Evolutionary conservation across 1,140 invertebrate species (phyloP).

Genomic region (Drosophila truncata): DNA sequence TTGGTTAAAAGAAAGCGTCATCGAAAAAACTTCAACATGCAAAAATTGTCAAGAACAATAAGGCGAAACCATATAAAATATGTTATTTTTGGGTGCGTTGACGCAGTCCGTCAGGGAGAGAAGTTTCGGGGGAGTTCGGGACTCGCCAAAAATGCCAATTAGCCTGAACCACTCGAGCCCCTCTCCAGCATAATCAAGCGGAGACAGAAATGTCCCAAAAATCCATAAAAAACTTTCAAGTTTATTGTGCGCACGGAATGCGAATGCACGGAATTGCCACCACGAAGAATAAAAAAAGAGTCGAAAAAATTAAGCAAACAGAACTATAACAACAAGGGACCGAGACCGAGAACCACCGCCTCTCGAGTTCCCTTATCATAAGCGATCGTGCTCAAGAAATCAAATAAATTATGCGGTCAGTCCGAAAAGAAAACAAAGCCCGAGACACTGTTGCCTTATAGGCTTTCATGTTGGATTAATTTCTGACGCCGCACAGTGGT

Average conservation of each 20-base stretch:
- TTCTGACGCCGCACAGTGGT: constrained; percentile 27
- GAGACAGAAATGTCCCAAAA: constrained; percentile 17
- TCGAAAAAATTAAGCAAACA: constrained; percentile 29
- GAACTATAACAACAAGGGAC: constrained; percentile 44
- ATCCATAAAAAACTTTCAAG: constrained; percentile 47
- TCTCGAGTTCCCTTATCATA: constrained; percentile 30
- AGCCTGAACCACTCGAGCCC: constrained; percentile 15
- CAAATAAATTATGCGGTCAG: constrained; percentile 52
- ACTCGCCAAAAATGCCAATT: constrained; percentile 51
- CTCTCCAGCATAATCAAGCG: constrained; percentile 29
- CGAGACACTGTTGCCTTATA: constrained; percentile 37
- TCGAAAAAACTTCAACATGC: constrained; percentile 25
- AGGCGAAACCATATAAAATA: constrained; percentile 60
- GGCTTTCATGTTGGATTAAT: constrained; percentile 50
- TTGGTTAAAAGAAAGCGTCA: constrained; percentile 37
- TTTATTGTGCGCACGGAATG: constrained; percentile 54
- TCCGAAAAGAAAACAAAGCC: constrained; percentile 16
- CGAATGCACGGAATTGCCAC: constrained; percentile 48
- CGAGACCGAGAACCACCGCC: constrained; percentile 13
- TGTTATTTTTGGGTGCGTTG: constrained; percentile 56
- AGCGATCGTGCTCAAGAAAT: constrained; percentile 49
- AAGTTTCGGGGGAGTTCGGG: constrained; percentile 4
- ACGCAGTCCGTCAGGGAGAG: constrained; percentile 4
- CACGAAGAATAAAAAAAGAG: constrained; percentile 6
- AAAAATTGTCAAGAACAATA: constrained; percentile 56